phyloP scores from a whole-genome alignment of 1,140 invertebrate species.

The Goniozus legneri region DNA sequence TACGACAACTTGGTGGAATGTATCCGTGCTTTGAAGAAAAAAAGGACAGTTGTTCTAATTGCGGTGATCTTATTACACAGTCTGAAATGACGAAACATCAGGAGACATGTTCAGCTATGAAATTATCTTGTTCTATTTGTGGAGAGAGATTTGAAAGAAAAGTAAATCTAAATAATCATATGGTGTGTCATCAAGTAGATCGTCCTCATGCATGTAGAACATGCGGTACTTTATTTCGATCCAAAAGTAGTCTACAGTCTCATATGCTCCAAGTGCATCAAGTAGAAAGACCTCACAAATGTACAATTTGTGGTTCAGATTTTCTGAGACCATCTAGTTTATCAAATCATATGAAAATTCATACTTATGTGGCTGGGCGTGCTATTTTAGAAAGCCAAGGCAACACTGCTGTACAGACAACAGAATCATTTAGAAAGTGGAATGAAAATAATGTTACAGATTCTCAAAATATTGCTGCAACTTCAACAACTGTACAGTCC shows the following conservation, averaged over 20 bases:
- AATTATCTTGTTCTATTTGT: slow-evolving; percentile 42
- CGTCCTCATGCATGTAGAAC: slow-evolving; percentile 45
- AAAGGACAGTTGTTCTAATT: slow-evolving; percentile 34
- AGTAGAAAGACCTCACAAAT: slow-evolving; percentile 41
- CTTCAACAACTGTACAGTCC: slow-evolving; percentile 27
- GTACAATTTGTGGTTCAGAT: slow-evolving; percentile 47
- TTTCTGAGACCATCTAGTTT: slow-evolving; percentile 54
- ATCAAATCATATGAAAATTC: slow-evolving; percentile 56
- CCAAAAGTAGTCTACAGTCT: slow-evolving; percentile 39
- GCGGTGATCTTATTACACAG: slow-evolving; percentile 21
- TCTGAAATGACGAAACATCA: slow-evolving; percentile 32
- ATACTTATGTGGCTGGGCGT: slow-evolving; percentile 50
- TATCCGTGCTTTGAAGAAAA: slow-evolving; percentile 43
- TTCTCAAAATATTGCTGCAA: slow-evolving; percentile 21
- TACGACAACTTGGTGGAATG: slow-evolving; percentile 53
- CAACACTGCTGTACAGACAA: slow-evolving; percentile 15
- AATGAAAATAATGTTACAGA: slow-evolving; percentile 28
- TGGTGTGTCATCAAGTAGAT: slow-evolving; percentile 49
- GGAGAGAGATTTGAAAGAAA: slow-evolving; percentile 45
- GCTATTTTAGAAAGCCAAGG: slow-evolving; percentile 36
- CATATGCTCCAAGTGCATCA: slow-evolving; percentile 44
- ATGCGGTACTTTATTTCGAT: slow-evolving; percentile 47
- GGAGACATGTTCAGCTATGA: slow-evolving; percentile 22
- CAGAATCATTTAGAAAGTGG: slow-evolving; percentile 27
- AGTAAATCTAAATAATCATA: slow-evolving; percentile 47